Conservation (phyloP, 2,797 vertebrate genomes). For the Tokudaia tokunoshimensis region DNA sequence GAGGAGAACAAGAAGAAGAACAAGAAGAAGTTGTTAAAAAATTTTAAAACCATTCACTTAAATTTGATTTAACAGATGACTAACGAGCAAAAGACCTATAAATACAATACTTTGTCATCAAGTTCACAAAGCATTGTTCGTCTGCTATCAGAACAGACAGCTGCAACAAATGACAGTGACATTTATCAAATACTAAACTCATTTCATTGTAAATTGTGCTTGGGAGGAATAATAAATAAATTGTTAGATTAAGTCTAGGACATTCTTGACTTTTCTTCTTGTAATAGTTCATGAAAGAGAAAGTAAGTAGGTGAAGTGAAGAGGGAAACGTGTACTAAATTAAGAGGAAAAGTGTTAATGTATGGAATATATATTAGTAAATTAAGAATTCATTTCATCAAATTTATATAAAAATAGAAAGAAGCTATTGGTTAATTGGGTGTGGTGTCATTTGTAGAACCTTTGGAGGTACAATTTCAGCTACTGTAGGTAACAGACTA, state of each 20-base stretch:
- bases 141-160: conserved; percentile 34
- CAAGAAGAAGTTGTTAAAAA: not conserved
- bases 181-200: conserved; percentile 52
- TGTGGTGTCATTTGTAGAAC: not conserved
- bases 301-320: not conserved
- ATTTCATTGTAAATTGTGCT: conserved; percentile 32
- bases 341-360: not conserved
- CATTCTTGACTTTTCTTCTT: conserved; percentile 33
- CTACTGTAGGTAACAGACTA: not conserved
- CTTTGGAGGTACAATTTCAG: conserved; percentile 23
- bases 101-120: not conserved
- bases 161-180: conserved; percentile 26
- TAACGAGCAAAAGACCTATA: not conserved
- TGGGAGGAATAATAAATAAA: not conserved
- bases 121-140: conserved; percentile 44
- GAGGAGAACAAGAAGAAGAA: too few relatives aligned
- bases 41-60: conserved; percentile 29
- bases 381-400: conserved; percentile 26
- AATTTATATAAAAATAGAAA: conserved; percentile 10
- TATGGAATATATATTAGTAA: not conserved
- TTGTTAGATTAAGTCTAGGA: not conserved
- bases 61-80: conserved; percentile 54
- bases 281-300: conserved; percentile 27
- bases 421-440: not conserved
- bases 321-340: conserved; percentile 15